Evolutionary conservation across 2,888 invertebrate genomes (phyloP).

Genomic region (Sesia apiformis): DNA sequence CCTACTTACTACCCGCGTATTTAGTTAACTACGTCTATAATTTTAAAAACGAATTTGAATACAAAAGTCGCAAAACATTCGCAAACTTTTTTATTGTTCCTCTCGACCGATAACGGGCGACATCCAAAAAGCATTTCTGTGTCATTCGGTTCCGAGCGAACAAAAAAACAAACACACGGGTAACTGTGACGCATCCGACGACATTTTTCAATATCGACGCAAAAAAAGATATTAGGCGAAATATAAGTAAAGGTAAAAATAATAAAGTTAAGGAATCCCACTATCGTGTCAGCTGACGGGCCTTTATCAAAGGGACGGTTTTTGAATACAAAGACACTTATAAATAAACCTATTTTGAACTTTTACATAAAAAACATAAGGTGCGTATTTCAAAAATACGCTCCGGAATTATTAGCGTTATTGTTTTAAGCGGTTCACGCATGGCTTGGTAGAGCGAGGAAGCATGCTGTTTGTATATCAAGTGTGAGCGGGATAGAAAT

Average conservation of each 20-base stretch:
- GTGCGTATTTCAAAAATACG: conserved; percentile 32
- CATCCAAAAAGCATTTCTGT: conserved; percentile 71
- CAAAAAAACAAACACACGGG: conserved; percentile 31
- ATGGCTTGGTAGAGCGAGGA: conserved; percentile 23
- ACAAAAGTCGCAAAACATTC: conserved; percentile 35
- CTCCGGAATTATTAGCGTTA: conserved; percentile 49
- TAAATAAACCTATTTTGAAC: too few species aligned
- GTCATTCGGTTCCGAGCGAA: conserved; percentile 38
- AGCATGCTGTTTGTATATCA: background rate
- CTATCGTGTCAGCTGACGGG: conserved; percentile 13
- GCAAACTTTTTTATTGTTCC: conserved; percentile 42
- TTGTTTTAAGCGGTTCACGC: conserved; percentile 60
- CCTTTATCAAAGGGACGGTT: conserved; percentile 24
- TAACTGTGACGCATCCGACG: conserved; percentile 49
- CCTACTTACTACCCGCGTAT: too few species aligned
- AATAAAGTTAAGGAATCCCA: conserved; percentile 13
- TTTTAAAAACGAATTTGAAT: conserved; percentile 33
- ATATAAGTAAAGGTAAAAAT: conserved; percentile 11
- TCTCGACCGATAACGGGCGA: conserved; percentile 53
- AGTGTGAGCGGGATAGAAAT: conserved; percentile 32
- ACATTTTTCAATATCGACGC: conserved; percentile 57
- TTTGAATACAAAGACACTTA: conserved; percentile 1
- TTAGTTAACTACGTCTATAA: too few species aligned
- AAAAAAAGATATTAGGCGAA: conserved; percentile 7
- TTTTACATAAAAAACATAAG: conserved; percentile 13